Base-by-base conservation (phyloP, 2,113 vertebrate genomes). In the Pionites leucogaster region DNA sequence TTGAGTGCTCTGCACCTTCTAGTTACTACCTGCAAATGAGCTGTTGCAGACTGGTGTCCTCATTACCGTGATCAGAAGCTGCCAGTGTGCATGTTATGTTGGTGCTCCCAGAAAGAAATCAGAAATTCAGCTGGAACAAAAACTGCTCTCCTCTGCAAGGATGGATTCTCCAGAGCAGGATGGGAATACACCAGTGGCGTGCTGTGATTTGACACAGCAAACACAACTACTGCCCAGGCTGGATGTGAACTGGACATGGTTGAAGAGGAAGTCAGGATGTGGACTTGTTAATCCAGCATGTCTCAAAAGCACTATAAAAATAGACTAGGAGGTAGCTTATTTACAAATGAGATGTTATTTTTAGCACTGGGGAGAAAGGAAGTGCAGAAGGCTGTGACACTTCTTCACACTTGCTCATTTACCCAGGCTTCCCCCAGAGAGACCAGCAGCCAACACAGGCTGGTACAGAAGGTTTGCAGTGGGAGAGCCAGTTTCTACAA, bases 381-480 rank as follows among this genome's bases (percentile, higher is more conserved):
- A 91, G 77, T 87, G 77, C 91, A 65, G 86, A 85, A 93, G 83
- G 70, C 88, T 95, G 49, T 7, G 33, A 89, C 88, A 89, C 70
- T 82, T 88, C 83, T 69, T 95, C 88, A 82, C 92, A 87, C 91
- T 95, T 93, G 93, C 79, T 93, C 96, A 94, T 95, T 96, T 96
- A 82, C 62, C 49, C 74, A 92, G 68, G 50, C 83, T 82, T 94
- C 83, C 93, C 65, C 37, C 46, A 3, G 84, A 94, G 86, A 85
- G 57, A 86, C 65, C 90, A 78, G 62, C 75, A 95, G 92, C 55
- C 42, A 88, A 50, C 42, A 84, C 90, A 68, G 86, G 64, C 52
- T 71, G 37, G 80, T 12, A 62, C 83, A 82, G 70, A 72, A 95
- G 78, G 70, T 33, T 72, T 92, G 83, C 78, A 53, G 80, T 53